phyloP scores from a whole-genome alignment of 1,140 invertebrate species.

The Sarcophaga bullata region DNA sequence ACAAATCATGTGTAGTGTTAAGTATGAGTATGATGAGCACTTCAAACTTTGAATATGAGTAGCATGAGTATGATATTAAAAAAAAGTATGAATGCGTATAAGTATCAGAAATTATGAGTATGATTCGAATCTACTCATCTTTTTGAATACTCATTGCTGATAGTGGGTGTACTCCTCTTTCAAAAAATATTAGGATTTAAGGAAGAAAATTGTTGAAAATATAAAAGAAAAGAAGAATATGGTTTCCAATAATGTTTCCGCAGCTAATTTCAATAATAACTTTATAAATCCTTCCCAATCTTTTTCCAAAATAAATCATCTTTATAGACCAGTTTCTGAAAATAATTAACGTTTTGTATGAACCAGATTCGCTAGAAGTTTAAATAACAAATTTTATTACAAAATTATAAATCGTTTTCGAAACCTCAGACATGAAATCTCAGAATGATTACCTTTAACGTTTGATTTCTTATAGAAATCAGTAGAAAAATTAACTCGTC shows the following conservation, averaged over 20 bases:
- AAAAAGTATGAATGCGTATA: no score
- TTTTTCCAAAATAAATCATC: background rate
- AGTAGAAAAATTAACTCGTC: background rate
- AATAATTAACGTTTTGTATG: background rate
- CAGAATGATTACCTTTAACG: background rate
- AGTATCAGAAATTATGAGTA: no score
- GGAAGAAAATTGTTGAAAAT: no score
- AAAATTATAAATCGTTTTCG: background rate
- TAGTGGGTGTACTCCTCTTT: no score
- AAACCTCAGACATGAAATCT: background rate
- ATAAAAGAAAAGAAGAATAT: background rate
- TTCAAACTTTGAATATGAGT: no score
- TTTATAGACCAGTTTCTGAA: background rate
- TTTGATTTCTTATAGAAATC: background rate
- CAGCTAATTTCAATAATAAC: background rate
- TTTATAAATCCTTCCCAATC: no score
- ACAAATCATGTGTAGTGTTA: no score
- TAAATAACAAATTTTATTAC: constrained; percentile 3
- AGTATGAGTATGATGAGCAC: no score
- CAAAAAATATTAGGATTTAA: no score
- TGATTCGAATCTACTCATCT: no score
- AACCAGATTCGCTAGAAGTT: background rate
- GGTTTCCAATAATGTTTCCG: background rate
- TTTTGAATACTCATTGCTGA: no score
- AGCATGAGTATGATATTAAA: no score